Percentiles rank a stretch among this genome's conserved stretches.
These are phyloP conservation scores for Pelecanus crispus DNA, from an alignment of 2,113 vertebrate genomes.

Conservation along the genomic window DNA sequence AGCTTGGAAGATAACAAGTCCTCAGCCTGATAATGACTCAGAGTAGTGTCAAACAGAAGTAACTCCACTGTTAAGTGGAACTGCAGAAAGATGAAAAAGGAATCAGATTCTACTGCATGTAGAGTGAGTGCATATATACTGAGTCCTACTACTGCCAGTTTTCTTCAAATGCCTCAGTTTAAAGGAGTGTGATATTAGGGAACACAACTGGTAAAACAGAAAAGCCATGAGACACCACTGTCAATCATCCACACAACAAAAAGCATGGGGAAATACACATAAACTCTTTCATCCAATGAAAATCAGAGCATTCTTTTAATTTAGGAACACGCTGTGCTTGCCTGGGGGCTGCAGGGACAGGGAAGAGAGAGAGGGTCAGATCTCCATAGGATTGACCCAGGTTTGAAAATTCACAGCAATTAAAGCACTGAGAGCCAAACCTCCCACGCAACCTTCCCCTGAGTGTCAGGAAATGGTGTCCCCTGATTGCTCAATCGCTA, in stretches of 20 bases:
- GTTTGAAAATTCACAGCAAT: constrained; percentile 40
- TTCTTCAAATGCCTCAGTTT: background rate
- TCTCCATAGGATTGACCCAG: constrained; percentile 28
- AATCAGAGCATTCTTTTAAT: constrained; percentile 26
- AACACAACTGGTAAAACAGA: background rate
- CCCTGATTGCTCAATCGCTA: constrained; percentile 6
- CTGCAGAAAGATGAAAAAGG: background rate
- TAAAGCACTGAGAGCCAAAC: constrained; percentile 14
- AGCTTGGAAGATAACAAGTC: background rate
- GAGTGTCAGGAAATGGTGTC: constrained; percentile 32
- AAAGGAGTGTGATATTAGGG: background rate
- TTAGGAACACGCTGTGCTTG: constrained; percentile 27
- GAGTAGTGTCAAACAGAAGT: background rate
- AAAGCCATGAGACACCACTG: background rate
- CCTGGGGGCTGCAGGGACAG: background rate
- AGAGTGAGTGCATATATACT: no score
- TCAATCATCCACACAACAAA: background rate
- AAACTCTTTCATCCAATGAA: constrained; percentile 24
- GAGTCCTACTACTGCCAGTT: background rate
- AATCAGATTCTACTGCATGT: background rate
- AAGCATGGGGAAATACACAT: background rate
- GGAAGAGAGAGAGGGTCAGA: background rate
- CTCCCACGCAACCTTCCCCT: constrained; percentile 8
- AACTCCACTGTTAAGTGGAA: background rate
- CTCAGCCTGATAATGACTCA: background rate